Evolutionary conservation across 2,888 invertebrate species (phyloP).

Genomic region (Lasioglossum pauxillum): DNA sequence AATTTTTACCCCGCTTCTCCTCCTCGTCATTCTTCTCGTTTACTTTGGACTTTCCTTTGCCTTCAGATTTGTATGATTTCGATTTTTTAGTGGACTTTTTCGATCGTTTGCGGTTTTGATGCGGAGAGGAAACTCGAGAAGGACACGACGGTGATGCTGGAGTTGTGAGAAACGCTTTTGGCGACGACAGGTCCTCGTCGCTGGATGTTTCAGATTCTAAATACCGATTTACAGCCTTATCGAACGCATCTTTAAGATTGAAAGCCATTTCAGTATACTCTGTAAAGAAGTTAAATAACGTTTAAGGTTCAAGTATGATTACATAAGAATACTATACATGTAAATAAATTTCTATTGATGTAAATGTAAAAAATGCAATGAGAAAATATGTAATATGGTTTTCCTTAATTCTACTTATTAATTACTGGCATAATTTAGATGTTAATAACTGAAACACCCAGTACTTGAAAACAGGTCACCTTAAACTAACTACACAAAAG

Average conservation of each 20-base stretch:
- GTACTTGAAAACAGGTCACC: neutral
- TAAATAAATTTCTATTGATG: neutral
- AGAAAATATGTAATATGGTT: neutral
- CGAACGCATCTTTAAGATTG: conserved; percentile 92
- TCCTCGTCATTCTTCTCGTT: conserved; percentile 66
- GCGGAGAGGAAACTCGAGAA: conserved; percentile 69
- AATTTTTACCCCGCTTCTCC: conserved; percentile 64
- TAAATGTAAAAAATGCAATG: neutral
- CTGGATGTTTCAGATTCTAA: conserved; percentile 92
- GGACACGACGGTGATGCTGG: conserved; percentile 72
- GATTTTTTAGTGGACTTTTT: conserved; percentile 84
- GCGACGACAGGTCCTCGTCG: conserved; percentile 85
- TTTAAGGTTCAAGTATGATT: neutral
- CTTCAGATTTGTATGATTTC: conserved; percentile 83
- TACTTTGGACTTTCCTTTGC: conserved; percentile 70
- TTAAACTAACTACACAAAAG: neutral
- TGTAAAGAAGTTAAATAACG: conserved; percentile 81
- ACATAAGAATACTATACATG: neutral
- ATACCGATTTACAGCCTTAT: conserved; percentile 92
- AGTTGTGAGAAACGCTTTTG: conserved; percentile 64
- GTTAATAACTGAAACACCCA: neutral
- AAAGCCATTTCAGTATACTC: conserved; percentile 96
- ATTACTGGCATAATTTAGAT: neutral
- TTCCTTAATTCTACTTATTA: neutral
- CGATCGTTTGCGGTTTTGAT: conserved; percentile 83